phyloP scores from a whole-genome alignment of 2,113 vertebrate species.

The Sylvilagus bachmani region DNA sequence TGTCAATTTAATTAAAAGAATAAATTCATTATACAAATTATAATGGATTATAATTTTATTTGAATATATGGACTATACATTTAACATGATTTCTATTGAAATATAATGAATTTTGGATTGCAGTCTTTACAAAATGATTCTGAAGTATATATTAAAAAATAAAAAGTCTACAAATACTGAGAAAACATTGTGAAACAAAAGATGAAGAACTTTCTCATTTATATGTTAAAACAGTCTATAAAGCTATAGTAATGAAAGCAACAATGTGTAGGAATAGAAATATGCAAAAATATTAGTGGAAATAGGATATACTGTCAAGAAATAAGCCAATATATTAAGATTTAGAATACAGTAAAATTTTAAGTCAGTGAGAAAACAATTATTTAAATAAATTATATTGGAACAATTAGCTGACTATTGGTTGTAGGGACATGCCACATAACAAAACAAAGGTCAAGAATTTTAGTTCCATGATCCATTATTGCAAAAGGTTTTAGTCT shows the following conservation, averaged over 20 bases:
- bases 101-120: slow-evolving; percentile 38
- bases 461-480: background rate
- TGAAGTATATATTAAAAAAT: background rate
- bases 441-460: background rate
- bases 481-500: background rate
- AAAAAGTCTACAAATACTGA: slow-evolving; percentile 2
- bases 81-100: slow-evolving; percentile 8
- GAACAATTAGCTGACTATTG: background rate
- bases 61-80: slow-evolving; percentile 3
- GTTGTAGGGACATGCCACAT: background rate
- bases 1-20: background rate
- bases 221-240: slow-evolving; percentile 7
- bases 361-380: background rate
- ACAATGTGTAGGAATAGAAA: background rate
- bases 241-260: slow-evolving; percentile 8
- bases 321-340: background rate
- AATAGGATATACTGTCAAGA: slow-evolving; percentile 50
- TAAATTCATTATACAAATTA: background rate
- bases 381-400: background rate
- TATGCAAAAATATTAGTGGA: background rate
- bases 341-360: background rate
- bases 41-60: background rate
- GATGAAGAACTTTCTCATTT: background rate
- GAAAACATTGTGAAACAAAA: background rate
- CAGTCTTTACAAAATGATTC: slow-evolving; percentile 40